Conservation (phyloP, 2,113 vertebrate species). For the Lutjanus erythropterus region DNA sequence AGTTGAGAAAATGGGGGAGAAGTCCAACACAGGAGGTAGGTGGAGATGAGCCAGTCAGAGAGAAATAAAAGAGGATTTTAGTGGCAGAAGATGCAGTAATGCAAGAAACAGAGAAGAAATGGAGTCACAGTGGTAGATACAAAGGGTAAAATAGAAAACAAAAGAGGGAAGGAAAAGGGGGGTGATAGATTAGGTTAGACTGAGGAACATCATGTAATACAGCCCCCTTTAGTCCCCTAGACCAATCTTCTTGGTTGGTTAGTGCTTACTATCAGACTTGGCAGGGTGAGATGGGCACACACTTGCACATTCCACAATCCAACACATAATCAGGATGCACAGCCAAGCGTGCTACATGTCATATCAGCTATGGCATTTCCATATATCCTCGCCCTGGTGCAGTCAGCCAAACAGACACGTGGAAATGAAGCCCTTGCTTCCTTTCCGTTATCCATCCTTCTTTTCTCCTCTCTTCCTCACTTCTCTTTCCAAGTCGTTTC, state of each 20-base stretch:
- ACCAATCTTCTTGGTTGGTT: slow-evolving; percentile 68
- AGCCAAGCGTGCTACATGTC: slow-evolving; percentile 65
- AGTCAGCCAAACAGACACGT: slow-evolving; percentile 54
- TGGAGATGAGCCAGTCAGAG: not conserved
- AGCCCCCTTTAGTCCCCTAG: slow-evolving; percentile 6
- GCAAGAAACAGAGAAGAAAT: not conserved
- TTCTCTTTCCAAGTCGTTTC: slow-evolving; percentile 1
- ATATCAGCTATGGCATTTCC: slow-evolving; percentile 64
- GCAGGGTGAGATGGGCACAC: slow-evolving; percentile 58
- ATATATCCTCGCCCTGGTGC: slow-evolving; percentile 60
- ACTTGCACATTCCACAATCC: slow-evolving; percentile 47
- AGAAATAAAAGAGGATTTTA: not conserved
- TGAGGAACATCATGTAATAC: slow-evolving; percentile 45
- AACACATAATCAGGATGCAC: slow-evolving; percentile 71
- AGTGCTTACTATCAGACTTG: slow-evolving; percentile 53
- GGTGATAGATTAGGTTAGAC: slow-evolving; percentile 13
- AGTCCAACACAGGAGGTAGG: not conserved
- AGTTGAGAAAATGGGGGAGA: not conserved
- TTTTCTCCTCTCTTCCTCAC: not conserved
- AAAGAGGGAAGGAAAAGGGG: not conserved
- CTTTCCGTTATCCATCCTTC: slow-evolving; percentile 12
- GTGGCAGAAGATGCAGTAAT: not conserved
- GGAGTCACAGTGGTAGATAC: not conserved
- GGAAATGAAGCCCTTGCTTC: slow-evolving; percentile 17
- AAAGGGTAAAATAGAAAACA: not conserved